Conservation (phyloP, 2,113 vertebrate species). For the Epinephelus moara region DNA sequence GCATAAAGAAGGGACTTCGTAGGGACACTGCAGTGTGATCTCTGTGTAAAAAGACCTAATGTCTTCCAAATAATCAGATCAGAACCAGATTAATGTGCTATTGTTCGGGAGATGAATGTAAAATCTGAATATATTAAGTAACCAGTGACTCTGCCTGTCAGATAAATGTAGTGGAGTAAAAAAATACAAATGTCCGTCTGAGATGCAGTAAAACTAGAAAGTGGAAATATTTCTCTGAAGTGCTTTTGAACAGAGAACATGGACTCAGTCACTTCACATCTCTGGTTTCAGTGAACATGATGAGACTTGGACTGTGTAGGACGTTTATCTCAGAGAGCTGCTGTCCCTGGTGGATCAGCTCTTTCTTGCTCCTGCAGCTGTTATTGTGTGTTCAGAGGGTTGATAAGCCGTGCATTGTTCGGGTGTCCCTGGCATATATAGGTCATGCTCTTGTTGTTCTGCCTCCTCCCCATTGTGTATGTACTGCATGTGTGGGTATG, state of each 20-base stretch:
- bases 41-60: too few relatives aligned
- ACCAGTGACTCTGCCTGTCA: background rate
- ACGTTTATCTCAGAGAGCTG: constrained; percentile 31
- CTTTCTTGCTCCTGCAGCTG: constrained; percentile 51
- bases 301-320: constrained; percentile 12
- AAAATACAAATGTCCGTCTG: background rate
- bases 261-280: background rate
- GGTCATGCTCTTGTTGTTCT: constrained; percentile 52
- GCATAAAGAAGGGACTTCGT: too few relatives aligned
- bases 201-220: too few relatives aligned
- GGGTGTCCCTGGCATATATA: constrained; percentile 55
- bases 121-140: background rate
- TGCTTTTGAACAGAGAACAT: background rate
- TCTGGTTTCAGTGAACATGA: background rate
- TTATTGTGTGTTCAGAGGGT: constrained; percentile 33
- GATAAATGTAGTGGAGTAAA: background rate
- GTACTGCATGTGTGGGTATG: constrained; percentile 29
- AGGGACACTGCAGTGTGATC: rapidly evolving
- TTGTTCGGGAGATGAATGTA: background rate
- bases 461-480: constrained; percentile 19
- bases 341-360: constrained; percentile 38
- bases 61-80: too few relatives aligned
- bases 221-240: background rate
- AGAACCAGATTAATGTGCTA: background rate
- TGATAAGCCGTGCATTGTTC: constrained; percentile 65